Evolutionary conservation across 2,113 vertebrate species (phyloP), one percentile per base, ranked within the genome.

Genomic region (Phasianus colchicus): DNA sequence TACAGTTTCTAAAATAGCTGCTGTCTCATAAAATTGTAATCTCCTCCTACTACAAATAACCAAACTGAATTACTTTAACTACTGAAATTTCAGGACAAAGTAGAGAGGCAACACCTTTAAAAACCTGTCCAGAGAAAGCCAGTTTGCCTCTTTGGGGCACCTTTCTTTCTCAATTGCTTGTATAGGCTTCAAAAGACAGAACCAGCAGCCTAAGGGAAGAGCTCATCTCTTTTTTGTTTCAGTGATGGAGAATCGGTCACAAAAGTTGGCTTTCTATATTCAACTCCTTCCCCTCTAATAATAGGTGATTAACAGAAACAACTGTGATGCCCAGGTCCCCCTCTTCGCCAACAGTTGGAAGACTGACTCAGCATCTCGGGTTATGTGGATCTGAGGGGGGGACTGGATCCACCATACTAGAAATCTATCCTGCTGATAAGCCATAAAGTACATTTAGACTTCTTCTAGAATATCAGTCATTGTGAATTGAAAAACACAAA

Each of bases 21-120:
- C 85, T 89, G 67, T 76, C 85, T 91, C 92, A 96, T 91, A 92
- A 94, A 92, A 89, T 17, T 85, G 32, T 83, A 76, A 54, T 63
- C n/a, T 88, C 24, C 73, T 85, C 82, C 81, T 80, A 79, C n/a
- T 72, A 91, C 58, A 86, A 87, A 95, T 82, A 79, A 86, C 50
- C 8, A 91, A 66, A 66, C 42, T 14, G 45, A 80, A 48, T 36
- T 80, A 65, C 60, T 60, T 86, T 88, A 89, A 89, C 60, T 86
- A 58, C 22, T 80, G 55, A 58, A 86, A 83, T 77, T 86, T 88
- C 64, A 55, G n/a, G 15, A 82, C n/a, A 40, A 87, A 79, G 58
- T 30, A 61, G 54, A 75, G 60, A 14, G 36, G 82, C 47, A 80
- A 58, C 63, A 76, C 10, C 43, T 85, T 84, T 54, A n/a, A 78